Evolutionary conservation across 2,113 vertebrate genomes (phyloP).

Genomic region (Nothobranchius furzeri): DNA sequence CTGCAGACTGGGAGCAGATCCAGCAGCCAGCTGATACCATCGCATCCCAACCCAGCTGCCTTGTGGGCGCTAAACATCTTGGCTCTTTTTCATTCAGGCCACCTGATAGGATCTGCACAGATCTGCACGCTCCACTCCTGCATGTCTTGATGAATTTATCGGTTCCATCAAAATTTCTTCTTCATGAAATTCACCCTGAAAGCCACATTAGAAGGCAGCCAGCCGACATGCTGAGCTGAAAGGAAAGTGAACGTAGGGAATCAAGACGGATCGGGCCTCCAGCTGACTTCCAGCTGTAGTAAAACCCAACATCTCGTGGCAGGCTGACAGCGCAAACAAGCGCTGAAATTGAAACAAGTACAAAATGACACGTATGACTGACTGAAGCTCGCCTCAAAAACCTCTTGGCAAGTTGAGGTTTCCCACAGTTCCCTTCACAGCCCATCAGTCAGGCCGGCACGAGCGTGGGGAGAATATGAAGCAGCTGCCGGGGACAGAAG

Average conservation of each 20-base stretch:
- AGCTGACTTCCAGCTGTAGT: conserved; percentile 3
- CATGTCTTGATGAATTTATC: conserved; percentile 5
- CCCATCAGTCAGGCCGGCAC: conserved; percentile 63
- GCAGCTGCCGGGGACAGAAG: conserved; percentile 61
- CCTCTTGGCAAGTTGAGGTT: conserved; percentile 61
- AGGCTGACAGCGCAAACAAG: conserved; percentile 32
- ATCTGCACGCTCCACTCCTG: background rate
- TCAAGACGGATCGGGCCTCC: background rate
- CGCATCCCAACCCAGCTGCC: conserved; percentile 43
- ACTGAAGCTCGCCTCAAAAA: conserved; percentile 46
- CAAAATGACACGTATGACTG: conserved; percentile 62
- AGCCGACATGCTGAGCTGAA: background rate
- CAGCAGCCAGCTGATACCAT: conserved; percentile 56
- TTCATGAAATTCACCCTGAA: conserved; percentile 2
- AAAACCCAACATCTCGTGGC: conserved; percentile 26
- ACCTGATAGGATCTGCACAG: conserved; percentile 3
- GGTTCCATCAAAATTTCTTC: background rate
- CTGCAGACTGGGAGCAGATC: conserved; percentile 43
- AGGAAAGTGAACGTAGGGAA: background rate
- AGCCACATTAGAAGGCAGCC: background rate
- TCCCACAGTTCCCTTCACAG: conserved; percentile 68
- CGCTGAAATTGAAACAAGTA: conserved; percentile 44
- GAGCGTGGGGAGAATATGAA: conserved; percentile 68
- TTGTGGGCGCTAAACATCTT: conserved; percentile 47
- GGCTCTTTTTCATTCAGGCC: conserved; percentile 22